Conservation (phyloP, 1,140 invertebrate species). For the Paraescarpia echinospica region DNA sequence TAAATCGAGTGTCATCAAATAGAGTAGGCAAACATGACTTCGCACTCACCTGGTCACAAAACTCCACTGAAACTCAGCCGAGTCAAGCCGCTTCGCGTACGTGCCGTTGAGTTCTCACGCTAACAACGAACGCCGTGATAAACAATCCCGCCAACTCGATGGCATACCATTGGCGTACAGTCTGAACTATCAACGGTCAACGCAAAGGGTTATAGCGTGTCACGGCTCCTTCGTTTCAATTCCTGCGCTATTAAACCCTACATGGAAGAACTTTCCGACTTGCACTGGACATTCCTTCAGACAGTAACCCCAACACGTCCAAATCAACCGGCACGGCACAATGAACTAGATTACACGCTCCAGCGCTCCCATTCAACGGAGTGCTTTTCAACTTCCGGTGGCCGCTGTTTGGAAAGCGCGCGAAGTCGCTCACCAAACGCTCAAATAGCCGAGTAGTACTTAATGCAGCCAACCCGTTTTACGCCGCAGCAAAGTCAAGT, state of each 20-base stretch:
- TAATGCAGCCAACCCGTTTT: not conserved
- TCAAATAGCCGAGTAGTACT: not conserved
- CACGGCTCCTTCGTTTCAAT: not conserved
- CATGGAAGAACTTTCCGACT: not conserved
- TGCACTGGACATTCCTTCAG: not conserved
- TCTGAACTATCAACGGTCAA: not conserved
- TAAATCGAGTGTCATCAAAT: not conserved
- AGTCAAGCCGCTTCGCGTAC: not conserved
- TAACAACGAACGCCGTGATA: not conserved
- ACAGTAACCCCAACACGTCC: not conserved
- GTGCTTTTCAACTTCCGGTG: not conserved
- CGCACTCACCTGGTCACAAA: not conserved
- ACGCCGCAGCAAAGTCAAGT: not conserved
- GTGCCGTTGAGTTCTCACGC: not conserved
- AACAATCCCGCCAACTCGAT: not conserved
- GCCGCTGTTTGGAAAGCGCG: not conserved
- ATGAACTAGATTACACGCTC: constrained; percentile 5
- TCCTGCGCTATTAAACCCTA: not conserved
- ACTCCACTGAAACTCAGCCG: not conserved
- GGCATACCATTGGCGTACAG: not conserved
- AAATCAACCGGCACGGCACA: not conserved
- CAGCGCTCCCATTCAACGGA: not conserved
- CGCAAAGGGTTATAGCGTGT: not conserved
- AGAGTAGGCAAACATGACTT: not conserved
- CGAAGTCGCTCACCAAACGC: not conserved